phyloP scores from a whole-genome alignment of 2,113 vertebrate genomes.

The Cyprinus carpio region DNA sequence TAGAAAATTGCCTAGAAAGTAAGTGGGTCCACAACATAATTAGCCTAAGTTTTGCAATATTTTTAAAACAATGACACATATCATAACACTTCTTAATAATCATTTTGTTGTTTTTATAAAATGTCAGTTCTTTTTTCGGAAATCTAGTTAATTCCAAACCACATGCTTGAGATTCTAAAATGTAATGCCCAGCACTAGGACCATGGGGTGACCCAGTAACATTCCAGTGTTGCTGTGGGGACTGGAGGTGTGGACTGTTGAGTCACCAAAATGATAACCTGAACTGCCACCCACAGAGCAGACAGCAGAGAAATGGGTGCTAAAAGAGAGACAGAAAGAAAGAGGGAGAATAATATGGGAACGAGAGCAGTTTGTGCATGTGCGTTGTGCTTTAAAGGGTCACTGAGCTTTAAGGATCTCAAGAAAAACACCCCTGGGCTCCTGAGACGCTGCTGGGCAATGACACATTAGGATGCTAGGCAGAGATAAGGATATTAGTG shows the following conservation, averaged over 20 bases:
- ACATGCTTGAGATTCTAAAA: neutral
- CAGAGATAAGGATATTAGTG: constrained; percentile 11
- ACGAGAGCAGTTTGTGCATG: neutral
- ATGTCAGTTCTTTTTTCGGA: neutral
- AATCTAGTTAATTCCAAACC: neutral
- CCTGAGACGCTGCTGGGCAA: neutral
- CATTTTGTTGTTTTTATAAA: neutral
- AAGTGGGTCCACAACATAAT: neutral
- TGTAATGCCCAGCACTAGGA: constrained; percentile 27
- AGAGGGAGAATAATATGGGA: neutral
- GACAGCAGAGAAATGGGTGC: constrained; percentile 1
- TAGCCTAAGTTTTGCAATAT: neutral
- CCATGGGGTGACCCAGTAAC: constrained; percentile 21
- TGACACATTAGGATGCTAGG: constrained; percentile 15
- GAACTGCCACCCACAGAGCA: constrained; percentile 33
- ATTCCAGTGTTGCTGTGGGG: constrained; percentile 38
- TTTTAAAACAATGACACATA: neutral
- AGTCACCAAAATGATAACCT: constrained; percentile 47
- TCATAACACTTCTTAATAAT: neutral
- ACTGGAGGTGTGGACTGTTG: constrained; percentile 50
- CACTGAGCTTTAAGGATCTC: constrained; percentile 5
- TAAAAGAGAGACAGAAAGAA: constrained; percentile 21
- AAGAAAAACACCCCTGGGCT: constrained; percentile 20
- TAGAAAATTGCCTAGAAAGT: neutral
- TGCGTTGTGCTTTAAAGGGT: constrained; percentile 14